phyloP scores from a whole-genome alignment of 2,888 invertebrate genomes.

The Heliconius aoede region DNA sequence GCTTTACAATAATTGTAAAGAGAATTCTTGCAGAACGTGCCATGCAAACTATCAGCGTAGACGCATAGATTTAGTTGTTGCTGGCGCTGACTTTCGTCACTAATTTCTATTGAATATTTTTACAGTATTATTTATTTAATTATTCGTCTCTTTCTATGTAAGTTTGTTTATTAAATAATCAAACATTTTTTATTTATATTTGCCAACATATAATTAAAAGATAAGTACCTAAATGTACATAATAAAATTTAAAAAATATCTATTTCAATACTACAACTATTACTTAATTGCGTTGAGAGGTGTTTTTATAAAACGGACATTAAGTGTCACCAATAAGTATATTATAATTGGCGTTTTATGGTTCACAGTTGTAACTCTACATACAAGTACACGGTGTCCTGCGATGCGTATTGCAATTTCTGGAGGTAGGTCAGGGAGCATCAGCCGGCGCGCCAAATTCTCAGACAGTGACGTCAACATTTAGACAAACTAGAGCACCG shows the following conservation, averaged over 20 bases:
- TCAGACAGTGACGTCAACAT: conserved; percentile 80
- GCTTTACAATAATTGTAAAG: no score
- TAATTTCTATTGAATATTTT: no score
- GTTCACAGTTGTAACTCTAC: background rate
- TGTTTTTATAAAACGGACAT: background rate
- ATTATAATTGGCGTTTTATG: background rate
- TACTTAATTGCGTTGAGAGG: background rate
- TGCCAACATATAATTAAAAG: no score
- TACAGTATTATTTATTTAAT: no score
- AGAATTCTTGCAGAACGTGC: no score
- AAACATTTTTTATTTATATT: no score
- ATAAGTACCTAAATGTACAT: background rate
- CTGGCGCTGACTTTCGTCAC: no score
- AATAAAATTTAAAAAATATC: background rate
- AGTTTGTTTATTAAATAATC: no score
- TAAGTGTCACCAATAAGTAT: background rate
- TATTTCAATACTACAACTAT: background rate
- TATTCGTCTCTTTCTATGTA: no score
- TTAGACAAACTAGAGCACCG: conserved; percentile 81
- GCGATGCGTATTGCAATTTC: conserved; percentile 54
- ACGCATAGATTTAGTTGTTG: no score
- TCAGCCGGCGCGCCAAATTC: conserved; percentile 73
- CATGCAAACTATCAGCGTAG: no score
- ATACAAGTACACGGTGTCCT: background rate
- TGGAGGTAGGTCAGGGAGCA: conserved; percentile 81